Evolutionary conservation across 2,797 vertebrate genomes (phyloP).

Genomic region (Danio kyathit): DNA sequence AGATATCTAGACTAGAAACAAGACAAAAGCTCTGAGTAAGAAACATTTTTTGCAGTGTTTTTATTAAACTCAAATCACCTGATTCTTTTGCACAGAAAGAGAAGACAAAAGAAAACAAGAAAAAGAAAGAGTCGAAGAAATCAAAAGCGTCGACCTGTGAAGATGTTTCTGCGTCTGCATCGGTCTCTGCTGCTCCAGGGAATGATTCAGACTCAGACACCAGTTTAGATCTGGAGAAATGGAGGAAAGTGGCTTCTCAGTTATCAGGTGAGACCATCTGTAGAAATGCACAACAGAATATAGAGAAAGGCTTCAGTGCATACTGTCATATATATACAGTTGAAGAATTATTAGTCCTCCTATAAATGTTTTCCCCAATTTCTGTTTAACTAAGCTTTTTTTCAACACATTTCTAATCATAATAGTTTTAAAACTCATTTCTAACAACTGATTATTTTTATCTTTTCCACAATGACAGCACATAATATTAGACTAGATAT

Average conservation of each 20-base stretch:
- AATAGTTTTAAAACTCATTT: too few relatives aligned
- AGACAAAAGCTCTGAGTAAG: too few relatives aligned
- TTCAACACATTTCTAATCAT: too few relatives aligned
- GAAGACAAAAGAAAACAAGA: constrained; percentile 54
- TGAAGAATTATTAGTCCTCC: too few relatives aligned
- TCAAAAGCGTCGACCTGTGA: not conserved
- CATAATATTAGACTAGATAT: too few relatives aligned
- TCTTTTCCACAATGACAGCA: too few relatives aligned
- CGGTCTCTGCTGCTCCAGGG: constrained; percentile 10
- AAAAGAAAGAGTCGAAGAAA: constrained; percentile 1
- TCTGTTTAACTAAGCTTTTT: too few relatives aligned
- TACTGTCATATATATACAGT: too few relatives aligned
- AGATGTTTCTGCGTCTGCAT: not conserved
- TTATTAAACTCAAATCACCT: not conserved
- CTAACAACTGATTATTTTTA: too few relatives aligned
- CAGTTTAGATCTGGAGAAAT: constrained; percentile 83
- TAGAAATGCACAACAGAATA: not conserved
- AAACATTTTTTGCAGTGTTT: too few relatives aligned
- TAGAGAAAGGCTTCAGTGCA: not conserved
- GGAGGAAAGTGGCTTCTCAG: constrained; percentile 71
- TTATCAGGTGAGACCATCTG: constrained; percentile 71
- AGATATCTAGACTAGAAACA: too few relatives aligned
- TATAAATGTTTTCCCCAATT: too few relatives aligned
- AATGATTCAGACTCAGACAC: constrained; percentile 79
- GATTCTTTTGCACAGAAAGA: constrained; percentile 51